Evolutionary conservation across 2,888 invertebrate species (phyloP).

Genomic region (Cremastobaeus sp.): DNA sequence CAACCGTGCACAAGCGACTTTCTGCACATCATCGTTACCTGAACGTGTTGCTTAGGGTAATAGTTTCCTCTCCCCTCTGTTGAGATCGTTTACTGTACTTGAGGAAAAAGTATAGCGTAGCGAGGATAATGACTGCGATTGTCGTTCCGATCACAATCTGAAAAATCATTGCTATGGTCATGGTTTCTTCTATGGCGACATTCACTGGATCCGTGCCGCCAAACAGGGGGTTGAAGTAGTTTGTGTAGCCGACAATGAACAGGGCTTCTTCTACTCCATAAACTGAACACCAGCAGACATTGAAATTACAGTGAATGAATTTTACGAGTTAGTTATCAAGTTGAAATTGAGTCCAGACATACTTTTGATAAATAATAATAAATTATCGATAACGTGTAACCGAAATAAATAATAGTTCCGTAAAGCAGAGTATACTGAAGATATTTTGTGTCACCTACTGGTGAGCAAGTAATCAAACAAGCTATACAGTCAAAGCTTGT

Average conservation of each 20-base stretch:
- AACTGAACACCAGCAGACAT: slow-evolving; percentile 79
- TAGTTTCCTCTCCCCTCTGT: slow-evolving; percentile 84
- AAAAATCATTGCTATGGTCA: slow-evolving; percentile 82
- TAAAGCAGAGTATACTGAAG: too few relatives aligned
- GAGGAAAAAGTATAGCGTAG: slow-evolving; percentile 83
- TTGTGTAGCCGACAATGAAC: slow-evolving; percentile 84
- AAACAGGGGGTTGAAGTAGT: slow-evolving; percentile 86
- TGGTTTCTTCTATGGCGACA: slow-evolving; percentile 76
- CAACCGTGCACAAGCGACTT: too few relatives aligned
- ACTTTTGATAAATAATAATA: too few relatives aligned
- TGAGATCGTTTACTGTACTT: slow-evolving; percentile 83
- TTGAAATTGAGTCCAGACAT: too few relatives aligned
- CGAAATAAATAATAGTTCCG: too few relatives aligned
- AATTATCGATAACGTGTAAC: too few relatives aligned
- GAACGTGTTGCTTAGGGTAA: slow-evolving; percentile 83
- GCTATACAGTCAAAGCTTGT: too few relatives aligned
- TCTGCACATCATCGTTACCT: slow-evolving; percentile 81
- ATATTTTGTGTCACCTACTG: too few relatives aligned
- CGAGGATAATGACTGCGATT: slow-evolving; percentile 82
- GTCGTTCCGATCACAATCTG: slow-evolving; percentile 85
- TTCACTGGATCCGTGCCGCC: slow-evolving; percentile 82
- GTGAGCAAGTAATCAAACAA: too few relatives aligned
- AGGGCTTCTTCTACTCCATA: slow-evolving; percentile 78
- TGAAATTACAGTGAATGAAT: too few relatives aligned
- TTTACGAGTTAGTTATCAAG: too few relatives aligned